Evolutionary conservation across 2,113 vertebrate species (phyloP), one percentile per base, ranked within the genome.

Genomic region (Chascanopsetta lugubris): DNA sequence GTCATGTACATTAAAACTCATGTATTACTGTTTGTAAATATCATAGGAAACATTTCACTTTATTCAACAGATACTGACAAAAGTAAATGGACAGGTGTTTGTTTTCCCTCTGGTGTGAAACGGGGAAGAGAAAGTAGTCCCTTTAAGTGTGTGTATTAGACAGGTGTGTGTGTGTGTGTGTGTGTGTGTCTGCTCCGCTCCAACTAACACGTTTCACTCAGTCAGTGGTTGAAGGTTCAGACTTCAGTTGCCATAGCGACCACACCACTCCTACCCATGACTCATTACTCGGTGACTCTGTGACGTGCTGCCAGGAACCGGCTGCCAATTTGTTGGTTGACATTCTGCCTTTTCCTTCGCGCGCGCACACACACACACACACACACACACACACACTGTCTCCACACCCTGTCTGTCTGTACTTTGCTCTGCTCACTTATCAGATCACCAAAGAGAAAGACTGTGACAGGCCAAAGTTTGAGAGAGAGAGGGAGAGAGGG

Each of bases 211-310:
- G 10, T 3, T 9, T 40, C 26, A 17, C 8, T 58, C 59, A 17
- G 2, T 55, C 62, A 40, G 8, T 57, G 18, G 42, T 34, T 36
- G 21, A 45, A 61, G 25, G 42, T 60, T 71, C 62, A 46, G 40
- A n/a, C 59, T 32, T 20, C 25, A 1, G 83, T 87, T 88, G 80
- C 83, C 59, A 80, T 85, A 50, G 69, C 68, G 12, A 84, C 75
- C 24, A 2, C 11, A 84, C 76, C 21, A 3, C 51, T 71, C 62
- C 50, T 49, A 66, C 56, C 18, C 4, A 69, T 91, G 90, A 92
- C 69, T 91, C 89, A 89, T 79, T 56, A 29, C 36, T 76, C n/a
- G n/a, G n/a, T n/a, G n/a, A n/a, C n/a, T n/a, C n/a, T n/a, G n/a
- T n/a, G 80, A 85, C 56, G 27, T 22, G 29, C 21, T 83, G 80